phyloP scores from a whole-genome alignment of 2,888 invertebrate genomes.

The Germaria angustata region DNA sequence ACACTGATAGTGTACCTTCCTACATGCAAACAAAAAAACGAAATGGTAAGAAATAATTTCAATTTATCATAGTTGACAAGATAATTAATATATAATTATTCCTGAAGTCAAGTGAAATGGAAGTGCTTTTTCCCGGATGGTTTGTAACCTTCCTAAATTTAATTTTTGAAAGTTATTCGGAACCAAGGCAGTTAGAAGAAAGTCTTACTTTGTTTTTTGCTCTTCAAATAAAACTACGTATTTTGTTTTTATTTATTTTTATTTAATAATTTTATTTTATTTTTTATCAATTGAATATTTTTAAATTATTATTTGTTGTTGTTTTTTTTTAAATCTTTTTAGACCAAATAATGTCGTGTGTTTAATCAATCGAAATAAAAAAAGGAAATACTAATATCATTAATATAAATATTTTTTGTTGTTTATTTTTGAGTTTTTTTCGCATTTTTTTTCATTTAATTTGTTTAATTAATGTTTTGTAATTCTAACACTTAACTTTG shows the following conservation, averaged over 20 bases:
- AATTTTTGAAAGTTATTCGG: background rate
- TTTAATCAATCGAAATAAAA: constrained; percentile 62
- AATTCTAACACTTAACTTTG: constrained; percentile 76
- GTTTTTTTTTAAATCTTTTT: constrained; percentile 33
- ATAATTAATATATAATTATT: background rate
- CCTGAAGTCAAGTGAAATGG: constrained; percentile 29
- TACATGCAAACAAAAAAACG: constrained; percentile 74
- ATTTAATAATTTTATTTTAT: constrained; percentile 74
- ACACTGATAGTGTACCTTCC: constrained; percentile 98
- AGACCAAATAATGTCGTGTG: constrained; percentile 52
- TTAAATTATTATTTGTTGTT: constrained; percentile 72
- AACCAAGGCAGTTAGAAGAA: background rate
- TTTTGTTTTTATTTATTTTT: constrained; percentile 70
- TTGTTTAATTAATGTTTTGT: constrained; percentile 70
- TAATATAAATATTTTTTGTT: constrained; percentile 59
- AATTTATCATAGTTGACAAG: background rate
- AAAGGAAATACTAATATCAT: constrained; percentile 68
- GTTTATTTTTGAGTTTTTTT: constrained; percentile 37
- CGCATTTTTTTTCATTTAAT: constrained; percentile 67
- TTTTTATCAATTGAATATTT: constrained; percentile 73
- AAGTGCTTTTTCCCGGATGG: constrained; percentile 18
- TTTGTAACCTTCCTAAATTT: background rate
- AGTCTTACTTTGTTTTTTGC: background rate
- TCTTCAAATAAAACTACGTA: constrained; percentile 36
- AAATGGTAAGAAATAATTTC: background rate